Base-by-base conservation (phyloP, 2,888 invertebrate genomes). In the Philereme vetulata region DNA sequence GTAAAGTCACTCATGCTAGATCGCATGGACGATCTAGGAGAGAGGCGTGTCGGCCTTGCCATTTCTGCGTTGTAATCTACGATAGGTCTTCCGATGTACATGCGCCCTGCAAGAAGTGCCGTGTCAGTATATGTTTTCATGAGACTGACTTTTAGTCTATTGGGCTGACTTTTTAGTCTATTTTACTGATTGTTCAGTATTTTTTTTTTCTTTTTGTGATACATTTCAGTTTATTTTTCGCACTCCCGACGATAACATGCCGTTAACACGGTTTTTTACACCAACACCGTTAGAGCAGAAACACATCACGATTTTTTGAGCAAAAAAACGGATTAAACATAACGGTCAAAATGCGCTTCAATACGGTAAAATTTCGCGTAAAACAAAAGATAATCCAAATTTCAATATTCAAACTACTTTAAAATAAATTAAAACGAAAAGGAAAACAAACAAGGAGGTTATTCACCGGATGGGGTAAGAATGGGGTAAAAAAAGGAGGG, bases 191-290 rank as follows among this genome's bases (percentile, higher is more conserved):
- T 44, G 48, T 36, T 56, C 50, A 51, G 56, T 49, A 43, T 33
- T 21, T 71, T 65, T 68, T 71, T 68, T 70, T 62, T 64, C 67
- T 73, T 74, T 70, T 75, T 70, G 71, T 68, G 65, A 72, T 88
- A 89, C 90, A 92, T 91, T 92, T 92, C 92, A 92, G 92, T 92
- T 92, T 88, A 90, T 90, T 88, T 86, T 71, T 71, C 80, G 79
- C 80, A 75, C 81, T 75, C 78, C 75, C 76, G 76, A 68, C 70
- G 77, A 74, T 76, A 78, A 74, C 86, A 86, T 85, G 86, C 83
- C 79, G 78, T 81, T 77, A 81, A 56, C 63, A 76, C 72, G 74
- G 74, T 71, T 72, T 66, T 54, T 62, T 74, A 71, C 73, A 80
- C 80, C 78, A 80, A 81, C 86, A 88, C 85, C 81, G 80, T 86